Conservation (phyloP, 2,797 vertebrate genomes). For the Onychomys arenicola region DNA sequence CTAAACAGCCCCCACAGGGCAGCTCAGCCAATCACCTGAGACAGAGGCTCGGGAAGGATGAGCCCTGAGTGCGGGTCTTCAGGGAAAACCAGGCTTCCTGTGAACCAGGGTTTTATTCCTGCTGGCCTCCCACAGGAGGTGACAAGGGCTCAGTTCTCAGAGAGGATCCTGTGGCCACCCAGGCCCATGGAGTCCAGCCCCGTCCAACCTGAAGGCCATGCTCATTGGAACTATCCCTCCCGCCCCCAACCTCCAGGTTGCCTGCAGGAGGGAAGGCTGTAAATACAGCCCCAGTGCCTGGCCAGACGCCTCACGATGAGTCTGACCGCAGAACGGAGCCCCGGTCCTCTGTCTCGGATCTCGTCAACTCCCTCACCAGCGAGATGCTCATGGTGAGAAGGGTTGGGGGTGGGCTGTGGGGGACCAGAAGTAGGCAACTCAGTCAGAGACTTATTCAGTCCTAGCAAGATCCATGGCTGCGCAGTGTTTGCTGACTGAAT, state of each 20-base stretch:
- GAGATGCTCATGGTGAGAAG: constrained; percentile 97
- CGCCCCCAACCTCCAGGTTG: constrained; percentile 86
- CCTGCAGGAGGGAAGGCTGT: constrained; percentile 92
- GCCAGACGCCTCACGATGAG: constrained; percentile 93
- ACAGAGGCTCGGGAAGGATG: not conserved
- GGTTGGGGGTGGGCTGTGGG: not conserved
- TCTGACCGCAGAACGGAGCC: constrained; percentile 91
- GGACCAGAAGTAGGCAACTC: not conserved
- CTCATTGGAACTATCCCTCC: constrained; percentile 17
- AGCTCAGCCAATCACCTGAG: not conserved
- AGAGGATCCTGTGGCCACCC: not conserved
- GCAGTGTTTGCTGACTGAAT: not conserved
- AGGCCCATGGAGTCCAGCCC: not conserved
- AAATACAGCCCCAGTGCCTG: constrained; percentile 92
- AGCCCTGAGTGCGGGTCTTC: not conserved
- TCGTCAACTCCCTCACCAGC: constrained; percentile 98
- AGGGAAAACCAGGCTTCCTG: not conserved
- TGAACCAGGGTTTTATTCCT: not conserved
- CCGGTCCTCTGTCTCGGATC: constrained; percentile 94
- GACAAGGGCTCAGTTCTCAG: not conserved
- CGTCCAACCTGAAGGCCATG: rapidly evolving
- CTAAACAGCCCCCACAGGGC: not conserved
- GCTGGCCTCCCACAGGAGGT: not conserved
- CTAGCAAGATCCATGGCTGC: rapidly evolving
- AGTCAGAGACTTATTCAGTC: not conserved